Percentiles rank a stretch among this genome's conserved stretches.
Conservation (phyloP, 2,797 vertebrate species). For the Bryconaethiops microstoma region DNA sequence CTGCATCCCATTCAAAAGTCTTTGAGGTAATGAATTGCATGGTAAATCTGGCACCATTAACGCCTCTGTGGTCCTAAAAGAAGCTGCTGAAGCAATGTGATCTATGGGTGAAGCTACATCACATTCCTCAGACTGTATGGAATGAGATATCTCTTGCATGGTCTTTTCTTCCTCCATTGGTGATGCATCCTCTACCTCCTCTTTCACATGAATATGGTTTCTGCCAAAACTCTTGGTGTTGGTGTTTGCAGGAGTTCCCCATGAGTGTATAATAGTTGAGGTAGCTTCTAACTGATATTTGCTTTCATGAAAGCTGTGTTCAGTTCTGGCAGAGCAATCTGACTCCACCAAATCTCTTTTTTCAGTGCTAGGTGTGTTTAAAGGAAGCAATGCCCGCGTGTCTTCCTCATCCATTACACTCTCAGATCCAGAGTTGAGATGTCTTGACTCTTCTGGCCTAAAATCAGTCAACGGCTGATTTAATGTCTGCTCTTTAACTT, state of each 20-base stretch:
- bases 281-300: conserved; percentile 29
- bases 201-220: conserved; percentile 33
- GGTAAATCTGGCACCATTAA: not conserved
- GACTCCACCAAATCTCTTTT: conserved; percentile 17
- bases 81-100: not conserved
- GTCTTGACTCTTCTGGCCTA: conserved; percentile 12
- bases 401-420: conserved; percentile 23
- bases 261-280: conserved; percentile 26
- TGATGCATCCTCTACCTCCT: conserved; percentile 20
- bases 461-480: not conserved
- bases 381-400: not conserved
- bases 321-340: not conserved
- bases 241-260: not conserved
- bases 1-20: not conserved
- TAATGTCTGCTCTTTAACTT: not conserved
- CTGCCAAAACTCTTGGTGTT: not conserved
- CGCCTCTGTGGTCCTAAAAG: conserved; percentile 11
- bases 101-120: not conserved
- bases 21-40: not conserved
- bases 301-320: conserved; percentile 13
- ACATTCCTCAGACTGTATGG: conserved; percentile 1
- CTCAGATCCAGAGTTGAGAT: conserved; percentile 15
- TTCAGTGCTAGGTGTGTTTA: not conserved
- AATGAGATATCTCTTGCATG: not conserved
- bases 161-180: not conserved